These are phyloP conservation scores for Acanthisitta chloris DNA, from an alignment of 2,113 vertebrate species.

Conservation along the genomic window DNA sequence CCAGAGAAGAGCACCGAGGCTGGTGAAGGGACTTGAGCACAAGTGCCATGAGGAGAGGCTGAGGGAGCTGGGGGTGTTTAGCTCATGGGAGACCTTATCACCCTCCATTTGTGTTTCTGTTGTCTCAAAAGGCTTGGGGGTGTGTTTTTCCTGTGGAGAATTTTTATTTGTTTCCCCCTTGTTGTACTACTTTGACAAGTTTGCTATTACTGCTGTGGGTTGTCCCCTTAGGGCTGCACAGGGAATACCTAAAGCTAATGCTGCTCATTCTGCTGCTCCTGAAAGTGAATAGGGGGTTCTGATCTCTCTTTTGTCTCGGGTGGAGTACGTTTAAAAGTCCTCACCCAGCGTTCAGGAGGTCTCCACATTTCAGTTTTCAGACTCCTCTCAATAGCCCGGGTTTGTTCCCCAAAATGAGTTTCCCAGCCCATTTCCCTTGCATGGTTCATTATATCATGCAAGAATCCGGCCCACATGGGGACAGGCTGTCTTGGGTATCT, in stretches of 20 bases:
- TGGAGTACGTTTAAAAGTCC: not conserved
- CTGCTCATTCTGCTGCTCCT: not conserved
- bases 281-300: accelerated
- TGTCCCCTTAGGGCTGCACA: not conserved
- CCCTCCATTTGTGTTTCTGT: too few relatives aligned
- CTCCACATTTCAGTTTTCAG: not conserved
- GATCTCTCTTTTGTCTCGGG: not conserved
- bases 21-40: too few relatives aligned
- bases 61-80: too few relatives aligned
- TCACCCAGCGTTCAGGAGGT: not conserved
- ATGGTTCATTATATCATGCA: not conserved
- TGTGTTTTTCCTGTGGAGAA: not conserved
- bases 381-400: not conserved
- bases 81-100: too few relatives aligned
- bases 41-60: too few relatives aligned
- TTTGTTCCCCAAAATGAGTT: not conserved
- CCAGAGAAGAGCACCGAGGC: too few relatives aligned
- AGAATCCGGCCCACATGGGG: not conserved
- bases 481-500: not conserved
- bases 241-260: not conserved
- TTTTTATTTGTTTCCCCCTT: not conserved
- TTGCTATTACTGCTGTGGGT: not conserved
- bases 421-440: not conserved
- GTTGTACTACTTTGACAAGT: accelerated
- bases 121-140: not conserved